Base-by-base conservation (phyloP, 1,140 invertebrate species). In the Tribolium castaneum region DNA sequence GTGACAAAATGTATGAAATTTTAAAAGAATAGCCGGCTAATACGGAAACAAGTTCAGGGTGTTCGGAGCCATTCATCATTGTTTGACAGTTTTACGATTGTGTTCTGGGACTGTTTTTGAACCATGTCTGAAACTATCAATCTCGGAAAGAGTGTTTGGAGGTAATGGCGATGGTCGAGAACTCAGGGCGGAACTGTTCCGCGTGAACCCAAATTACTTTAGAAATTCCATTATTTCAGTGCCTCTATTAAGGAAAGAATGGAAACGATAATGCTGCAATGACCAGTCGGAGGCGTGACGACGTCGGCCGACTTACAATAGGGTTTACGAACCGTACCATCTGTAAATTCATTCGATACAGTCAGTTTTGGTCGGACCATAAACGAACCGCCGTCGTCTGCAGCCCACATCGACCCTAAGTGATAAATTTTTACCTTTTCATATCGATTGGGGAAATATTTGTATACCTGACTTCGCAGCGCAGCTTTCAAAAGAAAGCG, bases 141-240 rank as follows among this genome's bases (percentile, higher is more conserved):
- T 73, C 71, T 73, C 71, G n/a, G 25, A 39, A 30, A 16, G 49
- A 30, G 16, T 25, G 6, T 50, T 49, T 30, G 14, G 39, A 73
- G 71, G 71, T 73, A 56, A 73, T 54, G 71, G 19, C 71, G 71
- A 49, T 56, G 71, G 71, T 50, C 71, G 30, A 62, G 54, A 62
- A 66, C 10, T n/a, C 22, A 50, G 70, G 76, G 70, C 70, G 70
- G 50, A 51, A 56, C 45, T 22, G 76, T 77, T 77, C 76, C 76
- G 70, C 70, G 30, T 73, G 39, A 77, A 73, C 39, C 66, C 49
- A 73, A 77, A 77, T 77, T 77, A 77, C 52, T 77, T 77, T 72
- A 56, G 70, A 77, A 77, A 77, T 77, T 76, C 75, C 75, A 76
- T 76, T 76, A 76, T 76, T 77, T 77, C 76, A 77, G 66, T 56